A percentile compares a stretch with the other conserved stretches of the same genome.
phyloP scores from a whole-genome alignment of 2,113 vertebrate genomes.

The Ochotona curzoniae region DNA sequence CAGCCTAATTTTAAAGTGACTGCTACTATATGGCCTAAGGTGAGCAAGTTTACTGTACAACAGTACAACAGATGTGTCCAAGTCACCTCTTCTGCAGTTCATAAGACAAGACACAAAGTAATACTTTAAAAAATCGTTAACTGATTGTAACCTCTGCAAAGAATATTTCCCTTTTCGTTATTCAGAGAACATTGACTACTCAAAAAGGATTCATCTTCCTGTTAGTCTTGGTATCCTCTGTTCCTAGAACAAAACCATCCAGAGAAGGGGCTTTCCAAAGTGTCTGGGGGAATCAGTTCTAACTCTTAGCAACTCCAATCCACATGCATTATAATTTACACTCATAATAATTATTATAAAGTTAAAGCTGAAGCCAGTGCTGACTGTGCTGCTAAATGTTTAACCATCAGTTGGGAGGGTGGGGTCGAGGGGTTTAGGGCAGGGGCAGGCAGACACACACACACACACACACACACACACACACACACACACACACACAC shows the following conservation, averaged over 20 bases:
- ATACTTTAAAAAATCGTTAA: neutral
- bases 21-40: neutral
- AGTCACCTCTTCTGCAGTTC: neutral
- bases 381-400: neutral
- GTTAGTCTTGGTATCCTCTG: neutral
- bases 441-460: too few species aligned
- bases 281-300: neutral
- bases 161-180: neutral
- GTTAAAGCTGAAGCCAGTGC: neutral
- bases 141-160: constrained; percentile 26
- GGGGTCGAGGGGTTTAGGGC: too few species aligned
- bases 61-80: neutral
- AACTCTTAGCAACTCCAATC: constrained; percentile 7
- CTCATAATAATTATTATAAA: neutral
- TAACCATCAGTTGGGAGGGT: neutral
- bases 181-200: neutral
- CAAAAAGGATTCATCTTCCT: constrained; percentile 14
- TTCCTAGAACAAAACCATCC: neutral
- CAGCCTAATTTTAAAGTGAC: neutral
- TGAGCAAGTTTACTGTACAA: neutral
- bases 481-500: too few species aligned
- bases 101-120: neutral
- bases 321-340: neutral
- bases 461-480: too few species aligned
- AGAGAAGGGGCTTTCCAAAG: neutral